Conservation (phyloP, 2,113 vertebrate genomes). For the Chiloscyllium plagiosum region DNA sequence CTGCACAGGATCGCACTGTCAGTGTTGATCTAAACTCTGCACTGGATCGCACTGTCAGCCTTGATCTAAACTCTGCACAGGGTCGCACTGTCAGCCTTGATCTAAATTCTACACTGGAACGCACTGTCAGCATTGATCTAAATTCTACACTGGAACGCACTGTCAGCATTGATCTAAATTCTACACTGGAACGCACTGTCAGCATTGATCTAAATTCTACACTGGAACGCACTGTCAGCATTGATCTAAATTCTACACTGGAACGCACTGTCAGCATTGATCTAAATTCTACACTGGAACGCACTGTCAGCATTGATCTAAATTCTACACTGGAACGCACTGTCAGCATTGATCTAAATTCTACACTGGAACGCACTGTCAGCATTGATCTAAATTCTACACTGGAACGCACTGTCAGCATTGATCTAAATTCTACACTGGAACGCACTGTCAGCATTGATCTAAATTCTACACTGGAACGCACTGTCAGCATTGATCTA, state of each 20-base stretch:
- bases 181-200: not conserved
- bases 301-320: not conserved
- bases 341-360: not conserved
- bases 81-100: not conserved
- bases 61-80: not conserved
- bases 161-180: not conserved
- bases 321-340: not conserved
- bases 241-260: not conserved
- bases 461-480: too few species aligned
- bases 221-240: not conserved
- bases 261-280: not conserved
- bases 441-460: not conserved
- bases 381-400: not conserved
- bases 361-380: not conserved
- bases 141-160: not conserved
- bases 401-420: not conserved
- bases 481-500: too few species aligned
- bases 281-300: not conserved
- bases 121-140: not conserved
- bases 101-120: not conserved
- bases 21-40: not conserved
- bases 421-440: not conserved
- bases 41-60: not conserved
- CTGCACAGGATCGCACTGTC: not conserved
- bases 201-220: not conserved